Evolutionary conservation across 2,113 vertebrate species (phyloP), one percentile per base, ranked within the genome.

Genomic region (Plestiodon gilberti): DNA sequence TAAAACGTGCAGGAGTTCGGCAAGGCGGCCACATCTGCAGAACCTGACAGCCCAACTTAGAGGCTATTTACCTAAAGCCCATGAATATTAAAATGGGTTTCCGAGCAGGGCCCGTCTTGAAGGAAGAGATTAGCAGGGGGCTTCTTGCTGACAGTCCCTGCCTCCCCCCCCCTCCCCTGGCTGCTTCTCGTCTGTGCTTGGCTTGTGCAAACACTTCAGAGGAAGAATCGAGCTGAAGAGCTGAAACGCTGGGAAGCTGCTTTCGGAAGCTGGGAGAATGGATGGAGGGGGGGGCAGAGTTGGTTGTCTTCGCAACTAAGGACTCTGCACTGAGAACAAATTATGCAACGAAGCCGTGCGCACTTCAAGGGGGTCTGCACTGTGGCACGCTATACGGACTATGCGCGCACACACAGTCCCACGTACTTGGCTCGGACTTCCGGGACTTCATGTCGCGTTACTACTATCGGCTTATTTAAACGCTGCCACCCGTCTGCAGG

Each of bases 61-160:
- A 95, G 91, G 95, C 94, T 96, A 95, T 96, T 96, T 96, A 95
- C 94, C 94, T 95, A 95, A 96, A 96, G 94, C 93, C 93, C 93
- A 96, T 94, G 94, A 95, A 95, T 96, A 96, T 96, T 96, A 95
- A 95, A 95, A 92, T 74, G 92, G 93, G 93, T 90, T 93, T 94
- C 93, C 84, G 88, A 93, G 94, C 87, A 90, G 92, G 91, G 86
- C 90, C 91, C 4, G 5, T 93, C 91, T 94, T 94, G 91, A 93
- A 95, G 90, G 87, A 89, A 92, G 89, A 94, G 95, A 96, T 95
- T 94, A 96, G 94, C 89, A 91, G 83, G 89, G 91, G 89, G 91
- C 81, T 87, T 91, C 86, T 91, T 92, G 88, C 91, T 95, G 95
- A 95, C 93, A 93, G 87, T 79, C 90, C 89, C 91, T 88, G 71